phyloP scores from a whole-genome alignment of 2,797 vertebrate genomes.

The Arvicola amphibius region DNA sequence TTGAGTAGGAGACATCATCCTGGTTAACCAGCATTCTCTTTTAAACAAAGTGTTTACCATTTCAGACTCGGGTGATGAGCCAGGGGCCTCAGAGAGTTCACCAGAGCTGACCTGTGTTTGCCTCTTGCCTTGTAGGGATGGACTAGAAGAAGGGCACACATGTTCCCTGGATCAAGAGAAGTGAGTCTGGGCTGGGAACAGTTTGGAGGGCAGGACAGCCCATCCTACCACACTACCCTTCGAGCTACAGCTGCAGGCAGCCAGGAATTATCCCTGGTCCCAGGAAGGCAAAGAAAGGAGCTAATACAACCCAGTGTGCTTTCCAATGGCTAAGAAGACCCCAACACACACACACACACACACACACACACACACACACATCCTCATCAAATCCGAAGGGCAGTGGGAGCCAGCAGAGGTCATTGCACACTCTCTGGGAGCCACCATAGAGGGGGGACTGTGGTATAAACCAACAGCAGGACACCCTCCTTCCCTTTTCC shows the following conservation, averaged over 20 bases:
- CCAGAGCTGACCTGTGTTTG: neutral
- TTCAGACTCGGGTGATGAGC: neutral
- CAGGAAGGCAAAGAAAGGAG: neutral
- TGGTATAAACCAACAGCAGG: neutral
- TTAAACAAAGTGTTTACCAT: neutral
- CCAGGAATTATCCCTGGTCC: neutral
- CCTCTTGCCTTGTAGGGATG: neutral
- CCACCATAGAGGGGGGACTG: rapidly evolving
- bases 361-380: neutral
- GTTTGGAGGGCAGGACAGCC: too few species aligned
- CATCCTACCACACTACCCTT: neutral
- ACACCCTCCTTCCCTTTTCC: neutral
- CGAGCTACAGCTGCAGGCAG: neutral
- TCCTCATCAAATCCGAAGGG: neutral
- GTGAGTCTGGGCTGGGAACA: neutral
- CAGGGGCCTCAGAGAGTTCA: neutral
- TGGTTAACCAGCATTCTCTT: neutral
- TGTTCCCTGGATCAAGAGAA: neutral
- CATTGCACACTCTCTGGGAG: neutral
- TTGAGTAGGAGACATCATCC: neutral
- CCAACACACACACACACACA: neutral
- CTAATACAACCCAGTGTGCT: neutral
- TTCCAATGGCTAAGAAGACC: neutral
- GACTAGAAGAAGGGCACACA: neutral
- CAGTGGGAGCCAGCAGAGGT: neutral